Base-by-base conservation (phyloP, 2,888 invertebrate species). In the Acrobasis consociella region DNA sequence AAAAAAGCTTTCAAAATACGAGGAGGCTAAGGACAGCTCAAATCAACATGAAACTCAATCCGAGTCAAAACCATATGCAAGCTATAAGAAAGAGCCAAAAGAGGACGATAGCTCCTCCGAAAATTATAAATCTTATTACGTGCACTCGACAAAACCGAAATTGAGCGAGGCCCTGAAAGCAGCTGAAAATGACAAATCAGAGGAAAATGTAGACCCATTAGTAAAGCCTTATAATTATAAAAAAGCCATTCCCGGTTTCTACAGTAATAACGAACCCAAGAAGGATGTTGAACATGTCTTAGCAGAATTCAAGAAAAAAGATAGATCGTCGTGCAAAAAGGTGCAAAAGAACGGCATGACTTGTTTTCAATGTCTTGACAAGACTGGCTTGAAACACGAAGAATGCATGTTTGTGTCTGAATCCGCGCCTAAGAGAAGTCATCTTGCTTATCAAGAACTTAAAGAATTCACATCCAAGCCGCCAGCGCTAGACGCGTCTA, bases 371-470 rank as follows among this genome's bases (percentile, higher is more conserved):
- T 96, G 96, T 78, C 85, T 94, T 5, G 95, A 96, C 73, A 93
- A 94, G 69, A 93, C 94, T 59, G 96, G 96, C 0, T 89, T 95
- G 59, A 95, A 95, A 80, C 94, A 96, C 74, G 96, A 96, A 82
- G 96, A 96, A 81, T 96, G 96, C 77, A 96, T 96, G 94, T 96
- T 94, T 82, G 93, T 96, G 9, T 95, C 95, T 0, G 95, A 95
- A 72, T 94, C 95, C 0, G 94, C 94, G 51, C 95, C 95, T 0
- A 93, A 94, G 76, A 93, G 93, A 58, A 94, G 94, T 62, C 94
- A 95, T 77, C 84, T 95, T 69, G 94, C 95, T 15, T 95, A 95
- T 75, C 94, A 95, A 76, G 94, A 95, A 84, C 86, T 94, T 1
- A 94, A 95, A 74, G 94, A 95, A 74, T 93, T 93, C 65, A 93